phyloP scores from a whole-genome alignment of 2,797 vertebrate genomes.

The Rhinophrynus dorsalis region DNA sequence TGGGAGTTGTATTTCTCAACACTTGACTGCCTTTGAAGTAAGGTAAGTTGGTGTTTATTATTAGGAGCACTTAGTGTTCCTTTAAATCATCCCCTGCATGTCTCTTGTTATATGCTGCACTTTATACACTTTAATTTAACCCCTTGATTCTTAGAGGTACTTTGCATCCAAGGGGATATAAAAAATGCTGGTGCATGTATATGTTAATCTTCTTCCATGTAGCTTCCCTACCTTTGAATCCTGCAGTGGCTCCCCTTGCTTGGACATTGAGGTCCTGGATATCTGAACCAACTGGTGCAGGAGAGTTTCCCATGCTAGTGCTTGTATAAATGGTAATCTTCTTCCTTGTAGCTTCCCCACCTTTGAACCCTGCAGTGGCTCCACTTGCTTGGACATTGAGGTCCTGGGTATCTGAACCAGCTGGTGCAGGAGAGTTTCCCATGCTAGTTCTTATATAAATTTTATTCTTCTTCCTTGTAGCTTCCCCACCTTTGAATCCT shows the following conservation, averaged over 20 bases:
- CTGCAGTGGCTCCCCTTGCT: slow-evolving; percentile 74
- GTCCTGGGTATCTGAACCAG: slow-evolving; percentile 82
- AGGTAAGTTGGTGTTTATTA: no score
- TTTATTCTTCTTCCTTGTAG: slow-evolving; percentile 50
- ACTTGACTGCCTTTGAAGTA: no score
- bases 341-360: slow-evolving; percentile 52
- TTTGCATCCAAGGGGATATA: no score
- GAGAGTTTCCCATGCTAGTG: slow-evolving; percentile 80
- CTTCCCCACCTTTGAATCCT: slow-evolving; percentile 65
- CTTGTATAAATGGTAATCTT: no score
- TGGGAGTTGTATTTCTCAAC: no score
- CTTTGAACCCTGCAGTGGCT: slow-evolving; percentile 70
- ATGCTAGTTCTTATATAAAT: no score
- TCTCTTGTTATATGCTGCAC: no score
- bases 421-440: slow-evolving; percentile 82
- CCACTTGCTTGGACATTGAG: slow-evolving; percentile 85
- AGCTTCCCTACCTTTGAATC: slow-evolving; percentile 65
- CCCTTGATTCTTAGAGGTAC: no score
- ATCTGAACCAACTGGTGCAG: slow-evolving; percentile 81
- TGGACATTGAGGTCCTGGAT: slow-evolving; percentile 86
- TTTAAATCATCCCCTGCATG: no score
- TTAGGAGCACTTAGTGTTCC: no score
- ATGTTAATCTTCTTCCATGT: slow-evolving; percentile 28
- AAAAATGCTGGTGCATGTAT: no score
- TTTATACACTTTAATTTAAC: no score